Evolutionary conservation across 2,113 vertebrate species (phyloP).

Genomic region (Lasiurus borealis): DNA sequence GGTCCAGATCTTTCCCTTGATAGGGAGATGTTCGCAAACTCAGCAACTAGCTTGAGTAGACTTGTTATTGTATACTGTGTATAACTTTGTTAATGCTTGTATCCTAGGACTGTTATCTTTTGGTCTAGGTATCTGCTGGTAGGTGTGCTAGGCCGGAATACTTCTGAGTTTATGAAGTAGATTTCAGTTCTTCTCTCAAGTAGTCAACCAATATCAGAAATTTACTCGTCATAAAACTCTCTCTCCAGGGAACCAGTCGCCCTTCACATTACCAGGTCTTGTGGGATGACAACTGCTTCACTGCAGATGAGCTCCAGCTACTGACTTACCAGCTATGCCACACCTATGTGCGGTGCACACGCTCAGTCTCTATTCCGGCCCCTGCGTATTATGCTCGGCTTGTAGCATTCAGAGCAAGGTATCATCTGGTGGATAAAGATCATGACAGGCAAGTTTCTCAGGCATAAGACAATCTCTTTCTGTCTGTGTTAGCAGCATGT

Average conservation of each 20-base stretch:
- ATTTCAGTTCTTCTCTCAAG: slow-evolving; percentile 22
- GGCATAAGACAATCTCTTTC: slow-evolving; percentile 27
- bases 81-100: slow-evolving; percentile 22
- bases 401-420: slow-evolving; percentile 97
- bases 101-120: slow-evolving; percentile 48
- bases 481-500: slow-evolving; percentile 12
- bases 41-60: slow-evolving; percentile 61
- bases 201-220: not conserved
- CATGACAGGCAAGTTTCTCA: slow-evolving; percentile 94
- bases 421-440: slow-evolving; percentile 99
- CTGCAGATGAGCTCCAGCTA: slow-evolving; percentile 97
- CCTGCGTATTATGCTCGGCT: slow-evolving; percentile 98
- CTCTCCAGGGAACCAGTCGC: slow-evolving; percentile 96
- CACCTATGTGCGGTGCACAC: slow-evolving; percentile 97
- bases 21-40: slow-evolving; percentile 41
- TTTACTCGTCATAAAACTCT: slow-evolving; percentile 55
- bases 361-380: slow-evolving; percentile 98
- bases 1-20: slow-evolving; percentile 54
- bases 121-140: slow-evolving; percentile 28
- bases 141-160: slow-evolving; percentile 27
- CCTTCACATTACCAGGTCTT: slow-evolving; percentile 99
- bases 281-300: slow-evolving; percentile 99
- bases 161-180: slow-evolving; percentile 29
- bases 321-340: slow-evolving; percentile 99
- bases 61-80: slow-evolving; percentile 27